Conservation (phyloP, 2,797 vertebrate genomes). For the Picus viridis region DNA sequence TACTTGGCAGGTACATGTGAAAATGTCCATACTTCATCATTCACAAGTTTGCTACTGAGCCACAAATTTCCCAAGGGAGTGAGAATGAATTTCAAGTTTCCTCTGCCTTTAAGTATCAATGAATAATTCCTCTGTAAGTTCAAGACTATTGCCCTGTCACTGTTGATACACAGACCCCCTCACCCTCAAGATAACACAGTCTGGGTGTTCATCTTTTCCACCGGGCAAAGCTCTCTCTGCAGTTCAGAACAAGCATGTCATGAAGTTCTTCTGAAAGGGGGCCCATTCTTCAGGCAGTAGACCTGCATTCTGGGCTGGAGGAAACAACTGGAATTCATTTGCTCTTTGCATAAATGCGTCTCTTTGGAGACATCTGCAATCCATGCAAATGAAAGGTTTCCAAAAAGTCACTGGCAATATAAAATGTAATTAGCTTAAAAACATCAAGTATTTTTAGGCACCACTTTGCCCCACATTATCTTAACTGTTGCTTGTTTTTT, state of each 20-base stretch:
- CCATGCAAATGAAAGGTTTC: constrained; percentile 45
- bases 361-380: constrained; percentile 11
- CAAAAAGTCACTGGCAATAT: constrained; percentile 45
- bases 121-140: background rate
- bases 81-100: background rate
- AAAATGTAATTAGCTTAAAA: constrained; percentile 58
- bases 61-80: background rate
- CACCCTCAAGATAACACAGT: background rate
- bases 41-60: background rate
- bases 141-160: background rate
- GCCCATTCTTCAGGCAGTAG: background rate
- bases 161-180: background rate
- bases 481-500: constrained; percentile 2
- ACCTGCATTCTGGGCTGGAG: background rate
- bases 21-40: background rate
- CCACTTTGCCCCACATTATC: constrained; percentile 19
- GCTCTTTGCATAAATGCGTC: constrained; percentile 14
- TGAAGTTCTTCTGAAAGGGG: background rate
- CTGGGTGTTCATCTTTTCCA: background rate
- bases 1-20: background rate
- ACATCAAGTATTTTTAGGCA: constrained; percentile 58
- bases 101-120: background rate
- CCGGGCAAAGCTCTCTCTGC: background rate
- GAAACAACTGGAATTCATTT: background rate
- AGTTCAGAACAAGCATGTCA: background rate